Evolutionary conservation across 2,888 invertebrate species (phyloP).

Genomic region (Julus scanicus): DNA sequence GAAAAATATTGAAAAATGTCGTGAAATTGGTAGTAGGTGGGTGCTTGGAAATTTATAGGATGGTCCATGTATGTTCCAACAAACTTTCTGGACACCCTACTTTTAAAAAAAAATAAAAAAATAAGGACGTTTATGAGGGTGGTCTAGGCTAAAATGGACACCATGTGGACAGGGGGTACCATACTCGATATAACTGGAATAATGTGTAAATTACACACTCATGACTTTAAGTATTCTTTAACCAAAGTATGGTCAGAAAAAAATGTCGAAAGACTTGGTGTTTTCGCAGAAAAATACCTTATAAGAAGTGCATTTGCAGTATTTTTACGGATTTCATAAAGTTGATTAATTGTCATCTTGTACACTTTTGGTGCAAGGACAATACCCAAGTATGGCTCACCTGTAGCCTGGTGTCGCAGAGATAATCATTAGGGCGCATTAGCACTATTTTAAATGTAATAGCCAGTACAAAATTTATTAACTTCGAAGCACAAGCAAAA

Average conservation of each 20-base stretch:
- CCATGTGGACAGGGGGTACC: no score
- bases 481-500: background rate
- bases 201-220: no score
- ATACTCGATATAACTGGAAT: no score
- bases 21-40: no score
- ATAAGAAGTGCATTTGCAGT: background rate
- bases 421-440: background rate
- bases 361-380: background rate
- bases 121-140: no score
- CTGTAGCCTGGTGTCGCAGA: background rate
- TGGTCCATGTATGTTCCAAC: no score
- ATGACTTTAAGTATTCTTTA: no score
- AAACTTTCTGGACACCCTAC: no score
- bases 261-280: background rate
- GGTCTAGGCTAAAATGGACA: no score
- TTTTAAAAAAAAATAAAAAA: no score
- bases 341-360: constrained; percentile 20
- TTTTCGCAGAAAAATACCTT: constrained; percentile 22
- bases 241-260: background rate
- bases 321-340: background rate
- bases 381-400: background rate
- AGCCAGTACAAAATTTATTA: constrained; percentile 17
- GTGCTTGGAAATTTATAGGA: no score
- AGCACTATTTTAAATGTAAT: constrained; percentile 31
- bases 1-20: no score